These are phyloP conservation scores for Melanotaenia nigrans DNA, from an alignment of 2,797 vertebrate genomes.

Conservation along the genomic window DNA sequence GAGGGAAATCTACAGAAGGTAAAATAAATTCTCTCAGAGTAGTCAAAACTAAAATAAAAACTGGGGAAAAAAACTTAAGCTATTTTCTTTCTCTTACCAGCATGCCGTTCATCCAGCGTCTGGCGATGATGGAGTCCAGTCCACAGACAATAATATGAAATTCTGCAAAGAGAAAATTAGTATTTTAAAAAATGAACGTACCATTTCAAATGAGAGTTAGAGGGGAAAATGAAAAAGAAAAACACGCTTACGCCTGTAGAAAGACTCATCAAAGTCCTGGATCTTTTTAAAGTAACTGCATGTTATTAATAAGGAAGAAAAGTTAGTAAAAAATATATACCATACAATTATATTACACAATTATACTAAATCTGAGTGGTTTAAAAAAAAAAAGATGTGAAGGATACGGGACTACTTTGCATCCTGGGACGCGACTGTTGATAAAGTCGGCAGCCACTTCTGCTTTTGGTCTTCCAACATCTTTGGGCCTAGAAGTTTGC, in stretches of 20 bases:
- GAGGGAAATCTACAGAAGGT: constrained; percentile 88
- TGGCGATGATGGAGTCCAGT: constrained; percentile 96
- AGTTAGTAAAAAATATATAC: not conserved
- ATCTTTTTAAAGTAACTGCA: constrained; percentile 96
- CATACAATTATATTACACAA: not conserved
- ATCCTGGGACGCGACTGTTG: constrained; percentile 90
- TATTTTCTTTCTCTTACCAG: constrained; percentile 81
- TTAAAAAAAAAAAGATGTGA: constrained; percentile 6
- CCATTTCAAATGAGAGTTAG: not conserved
- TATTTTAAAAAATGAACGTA: constrained; percentile 4
- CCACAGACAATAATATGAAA: constrained; percentile 98
- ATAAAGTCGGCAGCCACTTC: constrained; percentile 96
- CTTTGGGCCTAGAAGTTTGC: constrained; percentile 84
- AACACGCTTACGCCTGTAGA: constrained; percentile 92
- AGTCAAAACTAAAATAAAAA: not conserved
- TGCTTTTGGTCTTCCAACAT: constrained; percentile 95
- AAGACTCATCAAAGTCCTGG: constrained; percentile 94
- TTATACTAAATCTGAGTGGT: not conserved
- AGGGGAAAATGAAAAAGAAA: not conserved
- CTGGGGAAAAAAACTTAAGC: not conserved
- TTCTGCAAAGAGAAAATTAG: constrained; percentile 76
- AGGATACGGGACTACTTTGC: constrained; percentile 94
- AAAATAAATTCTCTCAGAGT: not conserved
- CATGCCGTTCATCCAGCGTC: constrained; percentile 99
- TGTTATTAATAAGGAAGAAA: constrained; percentile 64